Evolutionary conservation across 2,797 vertebrate species (phyloP).

Genomic region (Dicrostonyx torquatus): DNA sequence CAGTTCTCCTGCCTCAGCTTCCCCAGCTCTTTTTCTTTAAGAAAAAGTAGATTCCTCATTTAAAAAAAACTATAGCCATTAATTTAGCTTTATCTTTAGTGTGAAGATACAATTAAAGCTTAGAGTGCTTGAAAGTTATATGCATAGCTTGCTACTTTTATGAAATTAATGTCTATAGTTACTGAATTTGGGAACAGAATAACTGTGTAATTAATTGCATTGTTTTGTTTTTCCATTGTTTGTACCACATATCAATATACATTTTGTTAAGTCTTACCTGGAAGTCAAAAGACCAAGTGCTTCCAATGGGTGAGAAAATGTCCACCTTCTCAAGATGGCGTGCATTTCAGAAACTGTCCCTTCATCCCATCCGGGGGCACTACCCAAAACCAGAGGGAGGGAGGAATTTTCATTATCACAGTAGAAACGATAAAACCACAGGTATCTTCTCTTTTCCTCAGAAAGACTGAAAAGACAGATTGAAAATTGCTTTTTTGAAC

Average conservation of each 20-base stretch:
- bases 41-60: conserved; percentile 21
- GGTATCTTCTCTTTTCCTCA: conserved; percentile 89
- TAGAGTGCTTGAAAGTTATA: conserved; percentile 49
- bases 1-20: neutral
- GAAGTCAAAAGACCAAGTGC: conserved; percentile 89
- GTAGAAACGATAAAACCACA: conserved; percentile 90
- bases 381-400: conserved; percentile 91
- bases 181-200: conserved; percentile 36
- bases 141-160: neutral
- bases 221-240: neutral
- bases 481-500: conserved; percentile 67
- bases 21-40: neutral
- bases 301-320: conserved; percentile 87
- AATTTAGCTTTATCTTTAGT: conserved; percentile 45
- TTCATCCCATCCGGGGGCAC: conserved; percentile 88
- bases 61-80: conserved; percentile 27
- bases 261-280: conserved; percentile 77
- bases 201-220: conserved; percentile 36
- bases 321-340: conserved; percentile 87
- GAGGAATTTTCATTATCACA: conserved; percentile 86
- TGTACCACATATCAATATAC: neutral
- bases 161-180: conserved; percentile 35
- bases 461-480: conserved; percentile 87
- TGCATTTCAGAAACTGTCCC: conserved; percentile 89
- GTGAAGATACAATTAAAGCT: conserved; percentile 46